These are phyloP conservation scores for Cheilosia vernalis DNA, from an alignment of 2,888 invertebrate genomes.

Conservation along the genomic window DNA sequence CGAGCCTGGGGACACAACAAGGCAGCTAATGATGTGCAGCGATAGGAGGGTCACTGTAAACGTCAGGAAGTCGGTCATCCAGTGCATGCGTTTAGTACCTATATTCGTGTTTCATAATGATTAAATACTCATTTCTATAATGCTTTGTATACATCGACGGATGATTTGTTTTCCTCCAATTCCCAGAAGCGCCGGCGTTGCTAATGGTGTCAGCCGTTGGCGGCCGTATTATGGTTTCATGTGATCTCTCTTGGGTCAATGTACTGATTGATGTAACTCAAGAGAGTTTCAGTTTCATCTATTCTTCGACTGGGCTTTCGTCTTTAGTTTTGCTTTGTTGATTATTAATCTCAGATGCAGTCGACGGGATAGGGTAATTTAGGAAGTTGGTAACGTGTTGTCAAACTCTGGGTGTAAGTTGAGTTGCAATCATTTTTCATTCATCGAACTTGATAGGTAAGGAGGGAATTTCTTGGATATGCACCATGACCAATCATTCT, in stretches of 20 bases:
- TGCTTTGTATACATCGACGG: conserved; percentile 52
- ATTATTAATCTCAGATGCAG: conserved; percentile 42
- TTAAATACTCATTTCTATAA: conserved; percentile 72
- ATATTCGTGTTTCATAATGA: conserved; percentile 69
- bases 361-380: background rate
- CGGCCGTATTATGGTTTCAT: conserved; percentile 42
- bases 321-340: conserved; percentile 54
- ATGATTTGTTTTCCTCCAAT: conserved; percentile 25
- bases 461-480: no score
- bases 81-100: conserved; percentile 49
- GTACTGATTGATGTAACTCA: conserved; percentile 72
- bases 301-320: conserved; percentile 23
- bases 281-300: conserved; percentile 64
- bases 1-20: conserved; percentile 3
- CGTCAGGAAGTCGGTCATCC: conserved; percentile 68
- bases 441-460: background rate
- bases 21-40: conserved; percentile 56
- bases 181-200: conserved; percentile 23
- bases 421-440: background rate
- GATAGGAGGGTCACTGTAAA: conserved; percentile 40
- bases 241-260: conserved; percentile 53
- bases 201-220: conserved; percentile 63
- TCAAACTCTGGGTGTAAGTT: conserved; percentile 9
- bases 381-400: background rate
- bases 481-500: no score